Evolutionary conservation across 2,888 invertebrate species (phyloP).

Genomic region (Pristionchus arcanus): DNA sequence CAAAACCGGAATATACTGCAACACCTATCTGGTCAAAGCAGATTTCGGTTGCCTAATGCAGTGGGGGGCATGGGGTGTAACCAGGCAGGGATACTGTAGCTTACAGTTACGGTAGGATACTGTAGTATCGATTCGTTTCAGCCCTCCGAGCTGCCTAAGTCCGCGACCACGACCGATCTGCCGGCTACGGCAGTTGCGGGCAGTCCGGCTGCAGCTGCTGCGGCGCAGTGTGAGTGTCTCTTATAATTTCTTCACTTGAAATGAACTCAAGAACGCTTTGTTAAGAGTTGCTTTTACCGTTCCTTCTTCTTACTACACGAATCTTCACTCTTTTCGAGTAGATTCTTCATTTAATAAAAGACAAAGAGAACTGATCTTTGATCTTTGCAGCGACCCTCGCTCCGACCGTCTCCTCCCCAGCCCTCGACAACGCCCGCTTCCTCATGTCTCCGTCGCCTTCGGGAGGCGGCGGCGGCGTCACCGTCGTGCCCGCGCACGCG

Average conservation of each 20-base stretch:
- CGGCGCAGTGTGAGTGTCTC: slow-evolving; percentile 13
- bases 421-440: slow-evolving; percentile 64
- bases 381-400: slow-evolving; percentile 19
- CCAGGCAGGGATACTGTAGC: no score
- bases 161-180: slow-evolving; percentile 66
- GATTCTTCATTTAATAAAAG: no score
- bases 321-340: not conserved
- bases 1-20: no score
- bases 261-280: no score
- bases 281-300: no score
- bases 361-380: not conserved
- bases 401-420: slow-evolving; percentile 50
- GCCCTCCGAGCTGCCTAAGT: slow-evolving; percentile 63
- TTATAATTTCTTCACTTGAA: not conserved
- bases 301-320: not conserved
- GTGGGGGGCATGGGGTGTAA: no score
- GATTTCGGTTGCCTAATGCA: no score
- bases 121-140: not conserved
- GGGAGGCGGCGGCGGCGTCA: slow-evolving; percentile 6
- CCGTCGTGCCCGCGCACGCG: not conserved
- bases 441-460: slow-evolving; percentile 58
- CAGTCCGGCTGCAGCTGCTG: slow-evolving; percentile 29
- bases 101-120: not conserved
- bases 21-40: no score
- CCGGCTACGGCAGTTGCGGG: slow-evolving; percentile 49